phyloP scores from a whole-genome alignment of 2,797 vertebrate genomes.

The Alectoris magna region DNA sequence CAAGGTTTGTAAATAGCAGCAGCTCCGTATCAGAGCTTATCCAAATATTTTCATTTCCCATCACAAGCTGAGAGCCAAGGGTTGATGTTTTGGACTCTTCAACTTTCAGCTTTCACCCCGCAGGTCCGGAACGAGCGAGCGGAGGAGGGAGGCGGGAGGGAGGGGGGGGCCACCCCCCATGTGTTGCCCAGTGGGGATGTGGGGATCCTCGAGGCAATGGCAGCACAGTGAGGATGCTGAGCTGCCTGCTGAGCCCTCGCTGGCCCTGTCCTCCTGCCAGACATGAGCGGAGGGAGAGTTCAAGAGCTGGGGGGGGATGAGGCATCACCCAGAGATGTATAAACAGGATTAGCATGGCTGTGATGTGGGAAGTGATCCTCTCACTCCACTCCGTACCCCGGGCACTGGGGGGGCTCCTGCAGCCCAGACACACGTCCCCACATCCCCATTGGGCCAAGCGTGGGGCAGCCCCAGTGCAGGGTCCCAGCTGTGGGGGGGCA shows the following conservation, averaged over 20 bases:
- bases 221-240: background rate
- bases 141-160: background rate
- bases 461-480: fast-evolving
- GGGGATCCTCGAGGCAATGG: background rate
- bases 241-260: background rate
- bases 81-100: conserved; percentile 78
- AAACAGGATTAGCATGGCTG: background rate
- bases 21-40: conserved; percentile 78
- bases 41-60: conserved; percentile 85
- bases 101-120: conserved; percentile 75
- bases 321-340: background rate
- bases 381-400: background rate
- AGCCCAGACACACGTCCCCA: fast-evolving
- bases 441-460: background rate
- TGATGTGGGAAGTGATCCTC: background rate
- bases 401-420: background rate
- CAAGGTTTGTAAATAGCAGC: conserved; percentile 82
- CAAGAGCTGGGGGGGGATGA: background rate
- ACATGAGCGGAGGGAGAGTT: fast-evolving
- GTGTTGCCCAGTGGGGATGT: background rate
- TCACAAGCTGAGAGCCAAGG: conserved; percentile 68
- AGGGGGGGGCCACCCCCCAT: background rate
- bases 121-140: background rate
- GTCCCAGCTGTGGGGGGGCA: too few relatives aligned
- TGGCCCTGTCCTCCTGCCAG: background rate